Percentiles rank a stretch among this genome's conserved stretches.
These are phyloP conservation scores for Neolamprologus hecqui DNA, from an alignment of 2,113 vertebrate genomes.

Conservation along the genomic window DNA sequence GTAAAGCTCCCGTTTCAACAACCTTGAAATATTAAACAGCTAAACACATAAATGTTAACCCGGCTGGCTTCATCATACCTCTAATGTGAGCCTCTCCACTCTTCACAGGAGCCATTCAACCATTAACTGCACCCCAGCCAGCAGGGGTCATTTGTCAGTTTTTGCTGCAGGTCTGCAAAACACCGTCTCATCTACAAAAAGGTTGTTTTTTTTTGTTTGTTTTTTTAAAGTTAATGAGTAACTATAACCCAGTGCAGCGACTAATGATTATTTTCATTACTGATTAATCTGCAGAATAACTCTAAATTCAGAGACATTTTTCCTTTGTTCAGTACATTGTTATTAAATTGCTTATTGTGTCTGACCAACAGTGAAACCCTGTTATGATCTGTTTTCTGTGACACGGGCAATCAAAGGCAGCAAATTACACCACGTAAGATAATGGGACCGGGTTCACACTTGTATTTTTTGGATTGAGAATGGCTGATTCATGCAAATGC, in stretches of 20 bases:
- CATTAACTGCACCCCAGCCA: not conserved
- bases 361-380: not conserved
- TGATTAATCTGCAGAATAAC: not conserved
- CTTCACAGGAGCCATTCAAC: not conserved
- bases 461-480: not conserved
- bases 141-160: not conserved
- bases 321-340: not conserved
- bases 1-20: not conserved
- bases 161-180: not conserved
- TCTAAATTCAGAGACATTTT: not conserved
- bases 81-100: not conserved
- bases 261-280: not conserved
- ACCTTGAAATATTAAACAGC: not conserved
- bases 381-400: not conserved
- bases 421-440: not conserved
- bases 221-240: not conserved
- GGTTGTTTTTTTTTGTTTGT: not conserved
- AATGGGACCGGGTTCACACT: not conserved
- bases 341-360: not conserved
- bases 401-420: not conserved
- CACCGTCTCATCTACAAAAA: not conserved
- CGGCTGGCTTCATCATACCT: not conserved
- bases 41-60: not conserved
- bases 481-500: not conserved
- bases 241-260: not conserved